Evolutionary conservation across 2,797 vertebrate genomes (phyloP).

Genomic region (Leptoclinus maculatus): DNA sequence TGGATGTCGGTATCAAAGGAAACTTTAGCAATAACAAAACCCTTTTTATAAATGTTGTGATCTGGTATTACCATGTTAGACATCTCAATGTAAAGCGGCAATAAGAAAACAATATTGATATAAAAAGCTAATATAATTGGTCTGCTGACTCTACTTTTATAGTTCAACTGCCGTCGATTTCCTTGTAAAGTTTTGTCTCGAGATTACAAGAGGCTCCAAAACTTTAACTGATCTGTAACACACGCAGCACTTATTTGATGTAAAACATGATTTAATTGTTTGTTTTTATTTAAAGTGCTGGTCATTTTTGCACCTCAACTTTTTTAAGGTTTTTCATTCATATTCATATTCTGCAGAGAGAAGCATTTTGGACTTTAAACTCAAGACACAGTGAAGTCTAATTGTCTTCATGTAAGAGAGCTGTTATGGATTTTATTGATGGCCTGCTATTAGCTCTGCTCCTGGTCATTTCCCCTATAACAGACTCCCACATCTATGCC

Average conservation of each 20-base stretch:
- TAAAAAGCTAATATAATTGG: not conserved
- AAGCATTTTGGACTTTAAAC: too few species aligned
- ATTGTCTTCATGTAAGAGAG: too few species aligned
- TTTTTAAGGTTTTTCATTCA: not conserved
- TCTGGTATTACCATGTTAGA: not conserved
- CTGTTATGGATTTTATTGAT: not conserved
- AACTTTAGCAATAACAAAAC: not conserved
- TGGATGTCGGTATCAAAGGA: not conserved
- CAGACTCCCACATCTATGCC: not conserved
- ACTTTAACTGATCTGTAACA: not conserved
- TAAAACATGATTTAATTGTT: not conserved
- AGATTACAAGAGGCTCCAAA: not conserved
- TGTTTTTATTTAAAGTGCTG: not conserved
- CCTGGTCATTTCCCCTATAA: not conserved
- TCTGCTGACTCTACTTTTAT: not conserved
- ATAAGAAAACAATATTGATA: not conserved
- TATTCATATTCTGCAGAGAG: not conserved
- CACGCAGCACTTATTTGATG: not conserved
- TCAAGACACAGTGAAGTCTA: too few species aligned
- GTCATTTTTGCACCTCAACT: not conserved
- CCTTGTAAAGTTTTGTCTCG: not conserved
- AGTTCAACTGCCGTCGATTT: not conserved
- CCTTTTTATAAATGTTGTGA: not conserved
- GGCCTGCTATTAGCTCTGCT: not conserved
- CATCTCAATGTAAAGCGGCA: slow-evolving; percentile 10